phyloP scores from a whole-genome alignment of 2,888 invertebrate genomes.

The Helicoverpa assulta region DNA sequence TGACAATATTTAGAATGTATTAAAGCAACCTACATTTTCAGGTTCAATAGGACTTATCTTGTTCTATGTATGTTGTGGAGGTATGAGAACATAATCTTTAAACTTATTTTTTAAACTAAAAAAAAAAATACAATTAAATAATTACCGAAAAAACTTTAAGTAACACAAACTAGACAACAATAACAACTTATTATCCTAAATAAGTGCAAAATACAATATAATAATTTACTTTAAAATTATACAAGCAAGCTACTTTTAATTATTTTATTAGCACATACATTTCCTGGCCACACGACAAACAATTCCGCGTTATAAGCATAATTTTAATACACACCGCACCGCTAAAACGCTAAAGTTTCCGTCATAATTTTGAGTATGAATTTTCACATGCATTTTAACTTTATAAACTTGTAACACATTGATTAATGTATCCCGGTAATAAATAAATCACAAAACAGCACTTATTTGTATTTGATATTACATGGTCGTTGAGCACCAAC shows the following conservation, averaged over 20 bases:
- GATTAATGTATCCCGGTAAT: not conserved
- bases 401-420: not conserved
- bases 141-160: not conserved
- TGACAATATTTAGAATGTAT: no score
- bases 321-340: slow-evolving; percentile 2
- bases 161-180: no score
- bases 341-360: not conserved
- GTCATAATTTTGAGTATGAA: slow-evolving; percentile 6
- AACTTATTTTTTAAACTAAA: no score
- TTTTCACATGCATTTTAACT: slow-evolving; percentile 7
- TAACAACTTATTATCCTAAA: no score
- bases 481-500: not conserved
- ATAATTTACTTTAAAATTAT: not conserved
- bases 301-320: not conserved
- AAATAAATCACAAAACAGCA: slow-evolving; percentile 6
- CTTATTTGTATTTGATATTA: not conserved
- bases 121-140: not conserved
- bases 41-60: no score
- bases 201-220: no score
- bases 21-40: no score
- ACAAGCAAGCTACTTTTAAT: slow-evolving; percentile 7
- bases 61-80: no score
- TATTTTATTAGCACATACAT: slow-evolving; percentile 11
- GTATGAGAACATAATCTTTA: no score
- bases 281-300: not conserved